These are phyloP conservation scores for Pogonocherus hispidulus DNA, from an alignment of 2,888 invertebrate species.

Conservation along the genomic window DNA sequence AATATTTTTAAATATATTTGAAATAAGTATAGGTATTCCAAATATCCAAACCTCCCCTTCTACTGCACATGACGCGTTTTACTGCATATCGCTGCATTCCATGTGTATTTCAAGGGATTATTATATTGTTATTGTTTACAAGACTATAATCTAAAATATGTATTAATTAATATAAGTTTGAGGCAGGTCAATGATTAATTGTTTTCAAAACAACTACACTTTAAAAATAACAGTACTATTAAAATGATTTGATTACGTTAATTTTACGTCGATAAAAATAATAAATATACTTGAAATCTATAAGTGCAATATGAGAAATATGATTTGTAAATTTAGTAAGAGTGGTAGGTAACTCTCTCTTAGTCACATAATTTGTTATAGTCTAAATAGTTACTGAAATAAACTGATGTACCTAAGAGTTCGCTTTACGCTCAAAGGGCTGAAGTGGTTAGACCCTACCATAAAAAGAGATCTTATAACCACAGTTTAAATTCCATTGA, in stretches of 20 bases:
- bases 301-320: background rate
- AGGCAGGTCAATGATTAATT: constrained; percentile 37
- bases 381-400: too few species aligned
- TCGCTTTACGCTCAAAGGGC: too few species aligned
- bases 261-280: background rate
- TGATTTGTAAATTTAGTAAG: background rate
- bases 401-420: too few species aligned
- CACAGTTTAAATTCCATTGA: too few species aligned
- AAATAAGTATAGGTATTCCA: too few species aligned
- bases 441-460: too few species aligned
- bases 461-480: too few species aligned
- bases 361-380: too few species aligned
- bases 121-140: constrained; percentile 25
- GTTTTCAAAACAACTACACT: constrained; percentile 44
- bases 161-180: constrained; percentile 29
- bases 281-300: background rate
- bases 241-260: constrained; percentile 19
- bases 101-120: constrained; percentile 22
- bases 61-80: too few species aligned
- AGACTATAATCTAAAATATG: constrained; percentile 22
- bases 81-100: background rate
- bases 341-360: too few species aligned
- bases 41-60: too few species aligned
- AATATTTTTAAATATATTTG: too few species aligned
- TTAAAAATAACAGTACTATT: constrained; percentile 26